A percentile compares a stretch with the other conserved stretches of the same genome.
Evolutionary conservation across 2,888 invertebrate species (phyloP).

Genomic region (Drosophila kanekoi): DNA sequence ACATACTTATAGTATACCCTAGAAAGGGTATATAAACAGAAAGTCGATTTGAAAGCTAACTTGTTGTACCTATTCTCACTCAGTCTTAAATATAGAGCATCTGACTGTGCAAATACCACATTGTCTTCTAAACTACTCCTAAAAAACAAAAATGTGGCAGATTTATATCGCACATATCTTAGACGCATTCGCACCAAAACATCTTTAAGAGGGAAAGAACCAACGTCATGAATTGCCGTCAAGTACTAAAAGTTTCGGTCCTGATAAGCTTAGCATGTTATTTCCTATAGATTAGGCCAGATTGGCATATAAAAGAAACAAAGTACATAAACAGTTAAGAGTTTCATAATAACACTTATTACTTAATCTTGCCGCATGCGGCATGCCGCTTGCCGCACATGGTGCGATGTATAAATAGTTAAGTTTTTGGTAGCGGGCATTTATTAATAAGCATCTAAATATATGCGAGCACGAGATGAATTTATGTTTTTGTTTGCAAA

Average conservation of each 20-base stretch:
- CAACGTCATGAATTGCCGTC: slow-evolving; percentile 15
- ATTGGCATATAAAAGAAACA: not conserved
- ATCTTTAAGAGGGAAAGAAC: slow-evolving; percentile 1
- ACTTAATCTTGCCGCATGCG: slow-evolving; percentile 19
- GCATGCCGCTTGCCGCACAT: slow-evolving; percentile 13
- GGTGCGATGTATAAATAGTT: slow-evolving; percentile 36
- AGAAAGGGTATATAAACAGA: no score
- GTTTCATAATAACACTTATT: slow-evolving; percentile 7
- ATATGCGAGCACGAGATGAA: slow-evolving; percentile 49
- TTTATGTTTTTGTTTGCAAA: slow-evolving; percentile 81
- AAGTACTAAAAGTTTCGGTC: not conserved
- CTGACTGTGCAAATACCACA: no score
- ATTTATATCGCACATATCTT: not conserved
- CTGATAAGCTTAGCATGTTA: slow-evolving; percentile 34
- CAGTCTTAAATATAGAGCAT: no score
- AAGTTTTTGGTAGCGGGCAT: slow-evolving; percentile 27
- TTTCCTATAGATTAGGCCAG: not conserved
- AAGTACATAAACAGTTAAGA: not conserved
- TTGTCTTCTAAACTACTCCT: no score
- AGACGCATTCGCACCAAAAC: not conserved
- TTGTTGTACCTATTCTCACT: no score
- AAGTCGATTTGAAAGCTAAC: no score
- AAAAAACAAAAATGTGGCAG: no score
- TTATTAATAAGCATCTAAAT: slow-evolving; percentile 71
- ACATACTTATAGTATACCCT: no score